Percentiles rank a stretch among this genome's conserved stretches.
Evolutionary conservation across 2,888 invertebrate species (phyloP).

Genomic region (Ophraella communa): DNA sequence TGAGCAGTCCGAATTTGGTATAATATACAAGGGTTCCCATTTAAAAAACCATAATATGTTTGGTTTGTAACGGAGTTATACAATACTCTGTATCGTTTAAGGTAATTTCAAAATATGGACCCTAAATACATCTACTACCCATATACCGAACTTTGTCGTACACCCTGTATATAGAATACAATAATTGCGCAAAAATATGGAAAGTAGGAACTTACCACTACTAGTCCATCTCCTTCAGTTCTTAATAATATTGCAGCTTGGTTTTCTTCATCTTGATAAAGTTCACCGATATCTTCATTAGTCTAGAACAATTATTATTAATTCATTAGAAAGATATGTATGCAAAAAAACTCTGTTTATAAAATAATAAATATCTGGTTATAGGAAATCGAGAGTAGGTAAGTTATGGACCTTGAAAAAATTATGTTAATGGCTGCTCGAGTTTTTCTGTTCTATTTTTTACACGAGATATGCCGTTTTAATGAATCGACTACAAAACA

Average conservation of each 20-base stretch:
- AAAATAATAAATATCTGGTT: background rate
- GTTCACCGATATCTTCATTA: conserved; percentile 79
- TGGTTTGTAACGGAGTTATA: too few relatives aligned
- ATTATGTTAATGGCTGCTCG: background rate
- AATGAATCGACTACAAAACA: background rate
- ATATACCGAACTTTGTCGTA: too few relatives aligned
- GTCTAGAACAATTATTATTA: conserved; percentile 59
- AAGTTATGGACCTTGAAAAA: conserved; percentile 1
- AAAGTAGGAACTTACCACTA: conserved; percentile 74
- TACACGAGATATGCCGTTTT: background rate
- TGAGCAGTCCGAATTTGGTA: too few relatives aligned
- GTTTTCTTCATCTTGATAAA: conserved; percentile 86
- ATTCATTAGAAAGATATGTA: too few relatives aligned
- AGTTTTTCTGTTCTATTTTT: background rate
- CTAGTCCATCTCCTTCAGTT: conserved; percentile 78
- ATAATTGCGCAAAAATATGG: background rate
- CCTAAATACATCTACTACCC: too few relatives aligned
- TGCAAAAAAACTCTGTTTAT: conserved; percentile 17
- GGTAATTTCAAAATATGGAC: too few relatives aligned
- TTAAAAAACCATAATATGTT: too few relatives aligned
- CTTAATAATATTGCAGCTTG: conserved; percentile 87
- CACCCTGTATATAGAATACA: too few relatives aligned
- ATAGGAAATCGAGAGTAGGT: background rate
- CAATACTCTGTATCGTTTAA: too few relatives aligned
- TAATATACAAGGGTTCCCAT: too few relatives aligned